Percentiles rank a stretch among this genome's conserved stretches.
phyloP scores from a whole-genome alignment of 2,113 vertebrate genomes.

The Perognathus longimembris region DNA sequence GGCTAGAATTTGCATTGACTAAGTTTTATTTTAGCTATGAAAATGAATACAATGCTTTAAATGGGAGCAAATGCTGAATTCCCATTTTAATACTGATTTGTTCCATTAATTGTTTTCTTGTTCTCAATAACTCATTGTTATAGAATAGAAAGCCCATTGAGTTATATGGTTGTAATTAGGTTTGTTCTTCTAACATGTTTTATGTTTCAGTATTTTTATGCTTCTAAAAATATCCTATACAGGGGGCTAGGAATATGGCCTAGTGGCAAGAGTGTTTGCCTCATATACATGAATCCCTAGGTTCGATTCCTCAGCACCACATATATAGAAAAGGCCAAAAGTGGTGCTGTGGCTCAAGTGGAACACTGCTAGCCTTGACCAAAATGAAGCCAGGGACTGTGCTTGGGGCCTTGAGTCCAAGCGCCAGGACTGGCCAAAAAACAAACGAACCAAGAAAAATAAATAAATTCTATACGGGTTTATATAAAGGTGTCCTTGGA shows the following conservation, averaged over 20 bases:
- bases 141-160: slow-evolving; percentile 42
- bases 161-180: slow-evolving; percentile 62
- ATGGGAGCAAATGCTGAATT: slow-evolving; percentile 46
- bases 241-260: too few species aligned
- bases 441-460: too few species aligned
- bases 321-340: too few species aligned
- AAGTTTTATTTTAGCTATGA: slow-evolving; percentile 64
- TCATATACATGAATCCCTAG: too few species aligned
- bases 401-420: too few species aligned
- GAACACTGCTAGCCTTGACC: too few species aligned
- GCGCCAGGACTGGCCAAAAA: too few species aligned
- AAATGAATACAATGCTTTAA: slow-evolving; percentile 63
- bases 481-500: slow-evolving; percentile 23
- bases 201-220: slow-evolving; percentile 61
- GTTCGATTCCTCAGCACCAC: too few species aligned
- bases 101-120: slow-evolving; percentile 74
- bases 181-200: slow-evolving; percentile 70
- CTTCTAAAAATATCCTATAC: not conserved
- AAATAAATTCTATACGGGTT: not conserved
- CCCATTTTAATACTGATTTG: slow-evolving; percentile 57
- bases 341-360: too few species aligned
- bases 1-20: slow-evolving; percentile 47
- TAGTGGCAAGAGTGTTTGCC: too few species aligned
- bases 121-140: slow-evolving; percentile 66
- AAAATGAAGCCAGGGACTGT: too few species aligned